Evolutionary conservation across 2,888 invertebrate species (phyloP).

Genomic region (Meteorus colon): DNA sequence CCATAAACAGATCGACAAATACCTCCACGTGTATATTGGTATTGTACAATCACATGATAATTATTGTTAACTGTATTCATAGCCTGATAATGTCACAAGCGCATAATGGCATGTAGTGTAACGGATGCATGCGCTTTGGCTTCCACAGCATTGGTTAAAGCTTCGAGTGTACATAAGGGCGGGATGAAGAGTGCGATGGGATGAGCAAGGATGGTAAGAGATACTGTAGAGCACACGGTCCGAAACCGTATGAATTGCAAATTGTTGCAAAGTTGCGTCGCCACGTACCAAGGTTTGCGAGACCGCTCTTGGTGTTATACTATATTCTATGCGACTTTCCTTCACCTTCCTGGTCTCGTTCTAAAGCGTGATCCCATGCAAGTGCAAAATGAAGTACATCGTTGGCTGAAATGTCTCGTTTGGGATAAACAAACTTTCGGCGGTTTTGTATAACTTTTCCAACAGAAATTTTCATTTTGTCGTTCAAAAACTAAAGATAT

Average conservation of each 20-base stretch:
- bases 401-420: slow-evolving; percentile 28
- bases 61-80: slow-evolving; percentile 46
- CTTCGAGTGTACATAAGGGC: slow-evolving; percentile 20
- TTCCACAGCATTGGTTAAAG: slow-evolving; percentile 37
- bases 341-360: slow-evolving; percentile 36
- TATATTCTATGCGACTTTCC: slow-evolving; percentile 44
- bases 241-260: slow-evolving; percentile 52
- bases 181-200: background rate
- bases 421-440: slow-evolving; percentile 27
- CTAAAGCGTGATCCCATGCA: slow-evolving; percentile 27
- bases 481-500: slow-evolving; percentile 7
- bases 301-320: slow-evolving; percentile 10
- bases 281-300: slow-evolving; percentile 40
- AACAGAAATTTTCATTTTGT: slow-evolving; percentile 18
- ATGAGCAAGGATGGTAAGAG: background rate
- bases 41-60: slow-evolving; percentile 34
- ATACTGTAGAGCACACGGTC: slow-evolving; percentile 30
- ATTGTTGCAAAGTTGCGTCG: slow-evolving; percentile 47
- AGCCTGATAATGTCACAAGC: slow-evolving; percentile 44
- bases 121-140: slow-evolving; percentile 38
- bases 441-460: background rate
- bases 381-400: slow-evolving; percentile 41
- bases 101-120: slow-evolving; percentile 38
- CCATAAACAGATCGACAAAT: background rate
- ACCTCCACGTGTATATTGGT: background rate